Base-by-base conservation (phyloP, 2,888 invertebrate genomes). In the Sthenelais limicola region DNA sequence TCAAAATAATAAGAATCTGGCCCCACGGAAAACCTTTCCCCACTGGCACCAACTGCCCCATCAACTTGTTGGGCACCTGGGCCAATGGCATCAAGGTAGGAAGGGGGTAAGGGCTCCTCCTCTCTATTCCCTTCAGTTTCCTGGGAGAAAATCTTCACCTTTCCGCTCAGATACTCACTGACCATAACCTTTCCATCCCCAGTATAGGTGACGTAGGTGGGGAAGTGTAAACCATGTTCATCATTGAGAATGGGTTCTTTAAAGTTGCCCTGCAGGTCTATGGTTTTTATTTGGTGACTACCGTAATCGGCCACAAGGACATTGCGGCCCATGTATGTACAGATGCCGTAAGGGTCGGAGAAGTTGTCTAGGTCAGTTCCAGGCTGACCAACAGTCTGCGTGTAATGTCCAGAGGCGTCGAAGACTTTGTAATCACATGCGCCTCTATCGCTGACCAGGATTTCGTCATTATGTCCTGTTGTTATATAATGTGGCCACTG, bases 241-340 rank as follows among this genome's bases (percentile, higher is more conserved):
- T 18, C n/a, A 3, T 33, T 58, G 0, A 71, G 58, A 15, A 71
- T 28, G 4, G 58, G 33, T 4, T 47, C 26, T 5, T n/a, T 30
- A 18, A 26, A 43, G 1, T 56, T 30, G 3, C 32, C 26, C 5
- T 58, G 9, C 3, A 43, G 15, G 33, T 62, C 47, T 2, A 71
- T 32, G 5, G 32, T 33, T 30, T 71, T 58, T 30, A 71, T 58
- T 18, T 62, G 28, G 58, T 71, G 26, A 47, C 62, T 71, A 21
- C 62, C 47, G 51, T 71, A 71, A 58, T 71, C 71, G 5, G 71
- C 71, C 1, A 71, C 71, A 12, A 71, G 30, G 5, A 71, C 26
- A 3, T 43, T 33, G 21, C 47, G 56, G 24, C 32, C 49, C 48
- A 38, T 58, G 35, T 58, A 35, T 12, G 26, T 58, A 30, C 47